Percentiles rank a stretch among this genome's conserved stretches.
phyloP scores from a whole-genome alignment of 2,888 invertebrate genomes.

The Penaeus monodon region DNA sequence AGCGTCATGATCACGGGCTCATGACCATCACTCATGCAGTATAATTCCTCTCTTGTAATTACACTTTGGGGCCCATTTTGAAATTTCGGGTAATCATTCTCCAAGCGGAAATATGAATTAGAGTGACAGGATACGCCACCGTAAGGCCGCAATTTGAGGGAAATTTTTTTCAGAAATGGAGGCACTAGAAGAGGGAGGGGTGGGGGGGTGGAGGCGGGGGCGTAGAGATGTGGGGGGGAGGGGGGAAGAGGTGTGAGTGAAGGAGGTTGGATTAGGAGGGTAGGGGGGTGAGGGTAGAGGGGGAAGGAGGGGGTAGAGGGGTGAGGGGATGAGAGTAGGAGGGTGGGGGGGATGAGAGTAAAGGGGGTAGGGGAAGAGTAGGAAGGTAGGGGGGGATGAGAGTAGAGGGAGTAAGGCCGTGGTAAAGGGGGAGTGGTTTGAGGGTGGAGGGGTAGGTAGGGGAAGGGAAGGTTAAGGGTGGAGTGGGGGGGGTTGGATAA shows the following conservation, averaged over 20 bases:
- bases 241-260: too few relatives aligned
- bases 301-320: neutral
- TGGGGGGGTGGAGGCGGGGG: too few relatives aligned
- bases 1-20: too few relatives aligned
- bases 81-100: constrained; percentile 53
- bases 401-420: too few relatives aligned
- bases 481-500: neutral
- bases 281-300: neutral
- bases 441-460: neutral
- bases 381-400: too few relatives aligned
- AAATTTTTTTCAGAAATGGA: too few relatives aligned
- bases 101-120: constrained; percentile 52
- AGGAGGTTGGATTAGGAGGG: too few relatives aligned
- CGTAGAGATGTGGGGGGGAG: too few relatives aligned
- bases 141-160: too few relatives aligned
- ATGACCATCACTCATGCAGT: constrained; percentile 34
- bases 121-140: constrained; percentile 41
- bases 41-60: constrained; percentile 53
- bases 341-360: neutral
- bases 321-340: neutral
- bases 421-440: too few relatives aligned
- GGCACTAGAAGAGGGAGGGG: too few relatives aligned
- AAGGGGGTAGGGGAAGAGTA: too few relatives aligned
- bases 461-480: neutral
- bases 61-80: constrained; percentile 37